Evolutionary conservation across 2,888 invertebrate genomes (phyloP), one percentile per base, ranked within the genome.

Genomic region (Odontocolon sp.): DNA sequence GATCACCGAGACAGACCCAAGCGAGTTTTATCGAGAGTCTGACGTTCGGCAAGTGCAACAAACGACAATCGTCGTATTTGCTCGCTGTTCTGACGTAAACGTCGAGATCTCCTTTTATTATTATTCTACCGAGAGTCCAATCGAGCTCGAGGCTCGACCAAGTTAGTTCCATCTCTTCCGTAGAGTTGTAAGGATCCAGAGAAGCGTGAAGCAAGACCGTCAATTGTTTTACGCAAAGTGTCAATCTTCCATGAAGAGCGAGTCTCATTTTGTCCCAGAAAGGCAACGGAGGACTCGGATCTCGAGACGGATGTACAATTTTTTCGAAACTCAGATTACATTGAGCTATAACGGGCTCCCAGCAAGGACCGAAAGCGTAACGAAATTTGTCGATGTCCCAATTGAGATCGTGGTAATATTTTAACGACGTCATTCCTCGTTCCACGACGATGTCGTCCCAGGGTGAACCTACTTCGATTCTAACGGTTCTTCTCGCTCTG

Each of bases 191-290:
- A 0, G 99, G 99, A 92, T 99, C 98, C 8, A 98, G 92, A 0
- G 99, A 99, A 2, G 98, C 99, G 89, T 99, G 99, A 75, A 99
- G 92, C 36, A 99, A 92, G 36, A 98, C 96, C 0, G 98, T 97
- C 89, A 98, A 93, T 87, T 96, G 96, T 84, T 95, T 94, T 14
- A 97, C 95, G 82, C 96, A 95, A 90, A 97, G 94, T 0, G 98
- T 98, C 50, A 99, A 91, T 0, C 98, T 93, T 0, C 99, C 99
- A 89, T 99, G 99, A 85, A 98, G 92, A 33, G 98, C 92, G 4
- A 99, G 92, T 0, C 99, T 93, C 90, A 97, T 95, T 91, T 98
- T 99, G 91, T 99, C 99, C 99, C 99, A 99, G 92, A 98, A 99
- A 0, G 99, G 95, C 50, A 99, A 91, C 0, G 98, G 96, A 0